Percentiles rank a stretch among this genome's conserved stretches.
These are phyloP conservation scores for Litocranius walleri DNA, from an alignment of 2,113 vertebrate species.

Conservation along the genomic window DNA sequence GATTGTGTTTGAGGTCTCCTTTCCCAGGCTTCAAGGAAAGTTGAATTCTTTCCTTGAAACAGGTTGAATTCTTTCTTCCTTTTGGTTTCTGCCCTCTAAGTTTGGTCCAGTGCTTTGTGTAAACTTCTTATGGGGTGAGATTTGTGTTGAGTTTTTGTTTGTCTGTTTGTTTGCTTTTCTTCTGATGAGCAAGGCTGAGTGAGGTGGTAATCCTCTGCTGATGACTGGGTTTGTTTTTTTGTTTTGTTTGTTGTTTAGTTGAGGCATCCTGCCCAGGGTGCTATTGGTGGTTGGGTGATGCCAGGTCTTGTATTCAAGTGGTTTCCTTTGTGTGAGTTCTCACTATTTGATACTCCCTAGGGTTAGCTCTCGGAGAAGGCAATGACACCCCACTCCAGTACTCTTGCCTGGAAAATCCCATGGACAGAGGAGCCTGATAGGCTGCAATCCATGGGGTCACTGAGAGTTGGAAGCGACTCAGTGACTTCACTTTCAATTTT, in stretches of 20 bases:
- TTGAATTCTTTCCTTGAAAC: background rate
- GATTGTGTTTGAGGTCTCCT: background rate
- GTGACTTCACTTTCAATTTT: too few species aligned
- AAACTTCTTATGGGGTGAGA: background rate
- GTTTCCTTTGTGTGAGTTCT: background rate
- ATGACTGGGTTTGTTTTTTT: background rate
- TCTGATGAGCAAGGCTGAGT: background rate
- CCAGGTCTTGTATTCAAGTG: background rate
- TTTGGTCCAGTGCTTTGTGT: background rate
- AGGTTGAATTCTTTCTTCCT: background rate
- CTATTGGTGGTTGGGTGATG: background rate
- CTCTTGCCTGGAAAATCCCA: too few species aligned
- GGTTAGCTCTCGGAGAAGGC: background rate
- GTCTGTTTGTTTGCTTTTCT: background rate
- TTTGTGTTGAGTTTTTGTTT: background rate
- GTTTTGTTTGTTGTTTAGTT: background rate
- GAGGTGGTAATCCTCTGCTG: background rate
- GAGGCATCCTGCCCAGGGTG: background rate
- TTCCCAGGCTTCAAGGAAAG: background rate
- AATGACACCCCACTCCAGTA: too few species aligned
- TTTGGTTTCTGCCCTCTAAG: background rate
- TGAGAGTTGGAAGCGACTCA: too few species aligned
- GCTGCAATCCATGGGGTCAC: too few species aligned
- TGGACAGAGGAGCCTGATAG: too few species aligned
- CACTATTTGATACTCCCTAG: background rate